Conservation (phyloP, 2,888 invertebrate species). For the Caenorhabditis wallacei region DNA sequence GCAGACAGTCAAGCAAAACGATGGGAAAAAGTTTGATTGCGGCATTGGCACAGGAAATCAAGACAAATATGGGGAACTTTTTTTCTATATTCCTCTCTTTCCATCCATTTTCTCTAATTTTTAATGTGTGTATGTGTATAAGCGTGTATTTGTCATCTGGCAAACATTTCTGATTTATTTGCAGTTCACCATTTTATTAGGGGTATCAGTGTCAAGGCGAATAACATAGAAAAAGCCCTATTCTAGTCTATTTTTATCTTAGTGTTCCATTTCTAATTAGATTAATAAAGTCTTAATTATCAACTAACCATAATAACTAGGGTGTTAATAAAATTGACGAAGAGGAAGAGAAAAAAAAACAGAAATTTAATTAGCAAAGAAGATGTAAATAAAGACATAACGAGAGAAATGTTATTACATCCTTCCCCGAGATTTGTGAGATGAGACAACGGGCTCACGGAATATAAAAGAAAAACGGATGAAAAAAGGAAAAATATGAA, state of each 20-base stretch:
- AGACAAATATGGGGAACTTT: conserved; percentile 54
- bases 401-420: conserved; percentile 53
- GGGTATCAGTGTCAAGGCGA: neutral
- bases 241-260: no score
- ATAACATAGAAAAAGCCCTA: neutral
- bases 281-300: no score
- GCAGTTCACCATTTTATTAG: conserved; percentile 1
- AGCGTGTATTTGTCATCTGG: conserved; percentile 54
- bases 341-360: conserved; percentile 9
- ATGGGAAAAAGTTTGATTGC: conserved; percentile 55
- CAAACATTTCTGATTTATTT: conserved; percentile 52
- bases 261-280: no score
- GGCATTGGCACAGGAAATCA: conserved; percentile 58
- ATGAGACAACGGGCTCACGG: neutral
- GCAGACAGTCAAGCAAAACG: conserved; percentile 13
- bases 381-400: conserved; percentile 56
- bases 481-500: conserved; percentile 22
- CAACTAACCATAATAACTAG: no score
- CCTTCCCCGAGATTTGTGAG: conserved; percentile 22
- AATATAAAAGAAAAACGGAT: conserved; percentile 8
- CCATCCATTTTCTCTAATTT: neutral
- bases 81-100: neutral
- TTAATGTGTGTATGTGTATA: conserved; percentile 27
- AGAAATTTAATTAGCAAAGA: conserved; percentile 48
- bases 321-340: neutral